Percentiles rank a stretch among this genome's conserved stretches.
Evolutionary conservation across 1,140 invertebrate genomes (phyloP).

Genomic region (Anoplophora glabripennis): DNA sequence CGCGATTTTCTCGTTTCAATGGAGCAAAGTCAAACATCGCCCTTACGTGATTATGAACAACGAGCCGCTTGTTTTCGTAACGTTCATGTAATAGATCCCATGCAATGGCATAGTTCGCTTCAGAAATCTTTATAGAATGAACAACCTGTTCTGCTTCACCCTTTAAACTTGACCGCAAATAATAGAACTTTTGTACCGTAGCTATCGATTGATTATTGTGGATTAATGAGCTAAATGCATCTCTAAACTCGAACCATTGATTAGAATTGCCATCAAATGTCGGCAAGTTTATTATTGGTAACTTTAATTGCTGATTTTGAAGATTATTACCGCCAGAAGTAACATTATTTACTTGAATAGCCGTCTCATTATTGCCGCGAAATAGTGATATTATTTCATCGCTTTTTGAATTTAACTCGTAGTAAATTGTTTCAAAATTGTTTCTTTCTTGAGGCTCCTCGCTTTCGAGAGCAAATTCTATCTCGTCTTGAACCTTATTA

Average conservation of each 20-base stretch:
- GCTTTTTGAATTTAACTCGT: neutral
- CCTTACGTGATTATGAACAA: too few relatives aligned
- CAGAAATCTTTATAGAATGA: slow-evolving; percentile 4
- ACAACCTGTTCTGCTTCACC: slow-evolving; percentile 2
- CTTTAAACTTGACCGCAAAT: slow-evolving; percentile 9
- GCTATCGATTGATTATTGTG: slow-evolving; percentile 6
- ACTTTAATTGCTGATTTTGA: neutral
- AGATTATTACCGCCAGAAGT: neutral
- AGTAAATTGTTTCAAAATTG: neutral
- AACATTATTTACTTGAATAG: neutral
- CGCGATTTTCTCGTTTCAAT: too few relatives aligned
- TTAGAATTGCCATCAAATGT: slow-evolving; percentile 10
- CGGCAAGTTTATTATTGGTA: neutral
- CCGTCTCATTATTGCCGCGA: too few relatives aligned
- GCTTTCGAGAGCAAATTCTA: neutral
- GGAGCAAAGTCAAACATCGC: too few relatives aligned
- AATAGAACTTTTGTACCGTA: slow-evolving; percentile 10
- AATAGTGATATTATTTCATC: neutral
- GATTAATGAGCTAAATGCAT: slow-evolving; percentile 9
- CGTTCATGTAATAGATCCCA: slow-evolving; percentile 8
- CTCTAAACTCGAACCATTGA: slow-evolving; percentile 10
- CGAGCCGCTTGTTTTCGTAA: slow-evolving; percentile 5
- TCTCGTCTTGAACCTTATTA: neutral
- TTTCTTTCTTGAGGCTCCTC: neutral
- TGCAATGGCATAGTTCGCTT: slow-evolving; percentile 9